Percentiles rank a stretch among this genome's conserved stretches.
These are phyloP conservation scores for Sinella curviseta DNA, from an alignment of 1,140 invertebrate species.

Conservation along the genomic window DNA sequence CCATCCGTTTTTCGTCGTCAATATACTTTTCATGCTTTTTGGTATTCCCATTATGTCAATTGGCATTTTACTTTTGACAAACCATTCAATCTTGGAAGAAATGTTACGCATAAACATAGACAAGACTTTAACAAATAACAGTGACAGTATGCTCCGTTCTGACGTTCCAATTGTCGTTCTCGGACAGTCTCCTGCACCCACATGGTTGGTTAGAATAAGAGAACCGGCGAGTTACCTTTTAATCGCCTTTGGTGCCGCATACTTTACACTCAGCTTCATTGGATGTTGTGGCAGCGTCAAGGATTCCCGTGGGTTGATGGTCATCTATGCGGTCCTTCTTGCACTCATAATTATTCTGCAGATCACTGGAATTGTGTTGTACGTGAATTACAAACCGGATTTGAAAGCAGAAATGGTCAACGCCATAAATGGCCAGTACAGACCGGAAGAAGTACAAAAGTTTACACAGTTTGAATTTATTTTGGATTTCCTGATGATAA, in stretches of 20 bases:
- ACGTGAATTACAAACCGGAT: constrained; percentile 3
- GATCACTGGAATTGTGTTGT: not conserved
- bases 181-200: not conserved
- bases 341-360: not conserved
- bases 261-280: constrained; percentile 1
- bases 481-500: not conserved
- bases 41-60: not conserved
- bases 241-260: not conserved
- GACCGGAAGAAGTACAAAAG: not conserved
- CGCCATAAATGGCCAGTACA: constrained; percentile 9
- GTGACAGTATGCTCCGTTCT: not conserved
- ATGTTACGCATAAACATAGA: not conserved
- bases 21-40: constrained; percentile 8
- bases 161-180: not conserved
- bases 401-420: not conserved
- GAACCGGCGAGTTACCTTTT: constrained; percentile 5
- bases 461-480: constrained; percentile 14
- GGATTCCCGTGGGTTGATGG: not conserved
- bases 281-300: not conserved
- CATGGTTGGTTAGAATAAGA: not conserved
- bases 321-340: not conserved
- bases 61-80: not conserved
- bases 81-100: not conserved
- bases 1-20: not conserved
- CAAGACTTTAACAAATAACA: not conserved